These are phyloP conservation scores for Rhinopomastus cyanomelas DNA, from an alignment of 2,113 vertebrate species.

Conservation along the genomic window DNA sequence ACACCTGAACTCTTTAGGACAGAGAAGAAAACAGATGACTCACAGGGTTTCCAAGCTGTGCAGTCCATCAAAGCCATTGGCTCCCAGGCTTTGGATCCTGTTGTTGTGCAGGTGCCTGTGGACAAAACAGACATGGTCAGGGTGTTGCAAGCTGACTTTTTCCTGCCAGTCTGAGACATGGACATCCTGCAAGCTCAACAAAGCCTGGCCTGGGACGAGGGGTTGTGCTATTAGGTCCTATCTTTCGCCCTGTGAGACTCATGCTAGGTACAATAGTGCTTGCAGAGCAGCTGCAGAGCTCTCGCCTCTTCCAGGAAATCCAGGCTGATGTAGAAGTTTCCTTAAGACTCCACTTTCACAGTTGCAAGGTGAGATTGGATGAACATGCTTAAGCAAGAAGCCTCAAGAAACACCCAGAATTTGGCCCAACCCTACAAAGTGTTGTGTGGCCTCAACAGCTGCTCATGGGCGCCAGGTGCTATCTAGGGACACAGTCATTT, in stretches of 20 bases:
- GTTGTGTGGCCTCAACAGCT: neutral
- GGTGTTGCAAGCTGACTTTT: neutral
- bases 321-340: neutral
- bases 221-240: accelerated
- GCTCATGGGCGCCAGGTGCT: neutral
- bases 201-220: neutral
- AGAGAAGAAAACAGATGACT: constrained; percentile 68
- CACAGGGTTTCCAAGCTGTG: constrained; percentile 93
- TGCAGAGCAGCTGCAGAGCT: neutral
- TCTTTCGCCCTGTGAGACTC: neutral
- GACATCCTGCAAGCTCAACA: neutral
- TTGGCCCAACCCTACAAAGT: neutral
- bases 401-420: neutral
- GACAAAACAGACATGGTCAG: constrained; percentile 35
- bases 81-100: constrained; percentile 86
- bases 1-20: neutral
- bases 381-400: neutral
- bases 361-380: neutral
- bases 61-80: constrained; percentile 90
- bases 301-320: neutral
- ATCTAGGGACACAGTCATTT: neutral
- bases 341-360: neutral
- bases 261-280: neutral
- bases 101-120: constrained; percentile 95
- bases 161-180: neutral